phyloP scores from a whole-genome alignment of 1,140 invertebrate species.

The Trachymyrmex cornetzi region DNA sequence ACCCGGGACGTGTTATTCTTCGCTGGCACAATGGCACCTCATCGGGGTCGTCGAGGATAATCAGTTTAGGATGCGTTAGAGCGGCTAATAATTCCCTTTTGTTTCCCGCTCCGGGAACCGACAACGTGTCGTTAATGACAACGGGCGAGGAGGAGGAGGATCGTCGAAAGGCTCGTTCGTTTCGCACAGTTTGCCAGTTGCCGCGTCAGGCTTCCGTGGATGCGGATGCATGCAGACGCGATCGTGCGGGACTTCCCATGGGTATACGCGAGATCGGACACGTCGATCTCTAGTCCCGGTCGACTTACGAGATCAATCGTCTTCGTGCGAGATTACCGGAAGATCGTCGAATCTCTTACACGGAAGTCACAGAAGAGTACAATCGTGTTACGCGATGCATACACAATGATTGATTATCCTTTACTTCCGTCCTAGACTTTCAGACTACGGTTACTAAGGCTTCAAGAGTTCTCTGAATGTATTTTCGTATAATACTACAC shows the following conservation, averaged over 20 bases:
- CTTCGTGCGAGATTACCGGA: neutral
- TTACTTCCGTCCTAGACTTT: neutral
- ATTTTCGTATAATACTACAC: no score
- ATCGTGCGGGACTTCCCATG: neutral
- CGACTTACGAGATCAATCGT: slow-evolving; percentile 24
- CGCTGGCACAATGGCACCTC: slow-evolving; percentile 72
- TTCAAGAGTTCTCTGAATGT: neutral
- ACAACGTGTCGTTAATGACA: slow-evolving; percentile 71
- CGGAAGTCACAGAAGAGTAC: slow-evolving; percentile 13
- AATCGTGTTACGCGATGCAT: neutral
- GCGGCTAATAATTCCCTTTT: slow-evolving; percentile 80
- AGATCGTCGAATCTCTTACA: slow-evolving; percentile 19
- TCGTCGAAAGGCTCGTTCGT: slow-evolving; percentile 34
- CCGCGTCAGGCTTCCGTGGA: slow-evolving; percentile 43
- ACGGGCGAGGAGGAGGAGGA: slow-evolving; percentile 50
- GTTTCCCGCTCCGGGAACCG: slow-evolving; percentile 62
- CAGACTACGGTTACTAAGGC: neutral
- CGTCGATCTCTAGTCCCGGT: neutral
- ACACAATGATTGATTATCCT: neutral
- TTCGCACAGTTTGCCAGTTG: slow-evolving; percentile 47
- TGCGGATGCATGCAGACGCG: slow-evolving; percentile 5
- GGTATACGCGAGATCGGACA: neutral
- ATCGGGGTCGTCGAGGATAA: slow-evolving; percentile 75
- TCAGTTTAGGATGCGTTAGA: slow-evolving; percentile 78
- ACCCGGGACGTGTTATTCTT: slow-evolving; percentile 73